Conservation (phyloP, 2,797 vertebrate genomes). For the Enteromius anoplus region DNA sequence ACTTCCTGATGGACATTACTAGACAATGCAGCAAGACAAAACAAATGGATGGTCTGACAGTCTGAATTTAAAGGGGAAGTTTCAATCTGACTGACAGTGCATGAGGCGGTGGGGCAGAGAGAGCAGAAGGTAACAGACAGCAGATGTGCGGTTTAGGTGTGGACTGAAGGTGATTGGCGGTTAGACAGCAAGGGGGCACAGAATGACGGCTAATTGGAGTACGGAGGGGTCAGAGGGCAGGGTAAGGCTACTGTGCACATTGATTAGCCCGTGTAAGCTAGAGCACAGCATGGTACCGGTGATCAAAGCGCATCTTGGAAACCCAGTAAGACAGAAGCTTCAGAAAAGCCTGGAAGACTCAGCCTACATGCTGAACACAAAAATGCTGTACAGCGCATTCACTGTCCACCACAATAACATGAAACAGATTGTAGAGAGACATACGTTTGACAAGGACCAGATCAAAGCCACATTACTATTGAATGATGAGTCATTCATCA, state of each 20-base stretch:
- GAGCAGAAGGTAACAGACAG: constrained; percentile 39
- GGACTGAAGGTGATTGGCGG: constrained; percentile 27
- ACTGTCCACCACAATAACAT: constrained; percentile 36
- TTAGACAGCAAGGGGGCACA: constrained; percentile 10
- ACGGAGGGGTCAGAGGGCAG: constrained; percentile 30
- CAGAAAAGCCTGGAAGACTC: constrained; percentile 23
- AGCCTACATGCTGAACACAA: constrained; percentile 15
- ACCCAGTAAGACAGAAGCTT: constrained; percentile 16
- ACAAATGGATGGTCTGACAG: constrained; percentile 32
- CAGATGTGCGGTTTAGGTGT: not conserved
- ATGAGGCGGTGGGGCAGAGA: constrained; percentile 21
- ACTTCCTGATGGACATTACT: constrained; percentile 27
- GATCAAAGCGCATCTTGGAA: constrained; percentile 24
- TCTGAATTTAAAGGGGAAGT: constrained; percentile 28
- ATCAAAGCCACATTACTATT: constrained; percentile 42
- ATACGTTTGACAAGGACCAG: constrained; percentile 50
- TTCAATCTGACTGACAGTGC: constrained; percentile 31
- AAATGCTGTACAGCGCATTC: not conserved
- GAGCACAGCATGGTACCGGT: constrained; percentile 24
- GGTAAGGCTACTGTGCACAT: constrained; percentile 37
- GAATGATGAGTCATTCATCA: constrained; percentile 8
- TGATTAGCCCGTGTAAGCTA: constrained; percentile 44
- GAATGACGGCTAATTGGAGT: constrained; percentile 31
- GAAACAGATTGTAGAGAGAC: constrained; percentile 32
- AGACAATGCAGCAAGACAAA: constrained; percentile 34